phyloP scores from a whole-genome alignment of 2,113 vertebrate species.

The Actinemys pallida region DNA sequence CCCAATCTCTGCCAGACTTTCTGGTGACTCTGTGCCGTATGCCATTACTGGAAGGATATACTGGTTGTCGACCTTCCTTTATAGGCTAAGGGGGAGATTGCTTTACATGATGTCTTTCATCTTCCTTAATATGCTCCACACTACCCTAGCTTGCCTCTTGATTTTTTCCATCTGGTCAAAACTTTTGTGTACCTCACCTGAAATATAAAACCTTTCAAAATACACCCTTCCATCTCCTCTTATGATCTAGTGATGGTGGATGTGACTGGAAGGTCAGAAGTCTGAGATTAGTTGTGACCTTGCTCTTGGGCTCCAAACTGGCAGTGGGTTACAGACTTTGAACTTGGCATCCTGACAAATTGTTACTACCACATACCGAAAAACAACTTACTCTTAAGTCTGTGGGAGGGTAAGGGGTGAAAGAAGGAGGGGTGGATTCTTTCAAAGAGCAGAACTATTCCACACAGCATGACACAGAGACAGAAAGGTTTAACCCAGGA shows the following conservation, averaged over 20 bases:
- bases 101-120: constrained; percentile 50
- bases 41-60: not conserved
- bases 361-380: constrained; percentile 41
- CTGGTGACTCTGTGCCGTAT: not conserved
- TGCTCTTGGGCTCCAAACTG: constrained; percentile 34
- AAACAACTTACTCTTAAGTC: constrained; percentile 14
- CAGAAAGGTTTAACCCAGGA: constrained; percentile 41
- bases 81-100: constrained; percentile 40
- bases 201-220: constrained; percentile 69
- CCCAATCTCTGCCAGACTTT: constrained; percentile 29
- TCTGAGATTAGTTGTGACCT: constrained; percentile 50
- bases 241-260: constrained; percentile 35
- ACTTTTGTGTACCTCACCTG: constrained; percentile 67
- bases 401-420: not conserved
- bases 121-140: constrained; percentile 53
- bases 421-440: constrained; percentile 29
- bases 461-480: constrained; percentile 53
- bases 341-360: constrained; percentile 74
- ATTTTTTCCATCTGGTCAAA: constrained; percentile 70
- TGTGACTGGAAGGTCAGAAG: constrained; percentile 56
- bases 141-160: constrained; percentile 41
- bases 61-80: constrained; percentile 32
- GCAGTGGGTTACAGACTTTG: constrained; percentile 56
- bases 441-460: constrained; percentile 50
- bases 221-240: constrained; percentile 36